Evolutionary conservation across 2,797 vertebrate species (phyloP), one percentile per base, ranked within the genome.

Genomic region (Hapalemur alaotrensis): DNA sequence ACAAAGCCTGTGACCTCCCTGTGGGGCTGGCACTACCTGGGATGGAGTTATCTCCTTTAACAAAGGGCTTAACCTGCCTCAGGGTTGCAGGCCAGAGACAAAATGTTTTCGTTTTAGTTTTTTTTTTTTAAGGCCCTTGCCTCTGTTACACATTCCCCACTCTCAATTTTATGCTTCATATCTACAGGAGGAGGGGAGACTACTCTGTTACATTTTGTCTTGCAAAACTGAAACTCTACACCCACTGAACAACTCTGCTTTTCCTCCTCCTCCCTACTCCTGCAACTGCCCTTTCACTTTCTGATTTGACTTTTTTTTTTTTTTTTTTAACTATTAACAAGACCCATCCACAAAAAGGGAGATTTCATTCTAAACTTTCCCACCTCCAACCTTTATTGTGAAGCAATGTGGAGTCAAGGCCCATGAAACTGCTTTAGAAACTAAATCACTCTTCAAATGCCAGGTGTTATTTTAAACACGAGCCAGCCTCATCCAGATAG

Each of bases 241-340:
- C 12, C 43, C 8, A 48, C 9, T 35, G 41, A 54, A 30, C 35
- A 67, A 23, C 32, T 38, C 25, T 72, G 11, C 61, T 38, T 35
- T 25, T 17, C 0, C 11, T 41, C 23, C 22, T 22, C 23, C 4
- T 6, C 11, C 4, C 43, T 9, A 7, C 17, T 15, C 22, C 17
- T 59, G 30, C 15, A 35, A 43, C 41, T 3, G 25, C 30, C 1
- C 4, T 54, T 75, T 22, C 23, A 59, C 54, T 32, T 76, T 50
- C 79, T 70, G 30, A 7, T 14, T 78, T 18, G 52, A 52, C 5
- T 32, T 3, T 32, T 61, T 46, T 18, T 30, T n/a, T n/a, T n/a
- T n/a, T n/a, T 30, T 23, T 80, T 78, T 32, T 50, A n/a, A 10
- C n/a, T 48, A 30, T 50, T 65, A n/a, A 28, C 32, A 52, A 30